Evolutionary conservation across 2,888 invertebrate genomes (phyloP), one percentile per base, ranked within the genome.

Genomic region (Aporophyla lueneburgensis): DNA sequence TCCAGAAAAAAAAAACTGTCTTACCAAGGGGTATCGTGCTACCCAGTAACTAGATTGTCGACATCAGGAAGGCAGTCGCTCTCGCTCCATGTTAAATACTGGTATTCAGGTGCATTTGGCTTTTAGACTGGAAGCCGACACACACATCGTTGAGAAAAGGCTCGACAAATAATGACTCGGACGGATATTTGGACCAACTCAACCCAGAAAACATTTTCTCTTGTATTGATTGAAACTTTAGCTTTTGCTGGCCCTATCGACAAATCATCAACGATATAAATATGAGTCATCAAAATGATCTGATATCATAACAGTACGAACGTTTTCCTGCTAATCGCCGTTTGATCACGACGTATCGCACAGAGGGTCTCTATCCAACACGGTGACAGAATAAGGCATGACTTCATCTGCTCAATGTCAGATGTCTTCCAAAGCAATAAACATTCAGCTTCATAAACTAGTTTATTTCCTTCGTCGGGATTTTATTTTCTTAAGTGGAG

Each of bases 401-500:
- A 87, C 83, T 86, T 87, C 88, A 87, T 88, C 76, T 71, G 51
- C 56, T 84, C 88, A 87, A 88, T 86, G 88, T 82, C 88, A 79
- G 62, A 68, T 83, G 73, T 80, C 73, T 75, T 78, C 82, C 54
- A 46, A 78, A 80, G 80, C 61, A 82, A 86, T 86, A 77, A 79
- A 86, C 67, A 82, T 88, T 63, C 68, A 71, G 75, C 68, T 77
- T 79, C 76, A 83, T 80, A 76, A 67, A 69, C 70, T 70, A 56
- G 65, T 61, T 74, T 70, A 74, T 84, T 77, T 74, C 75, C 63
- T 80, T 70, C 51, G 53, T 46, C 69, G 77, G 54, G 67, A 76
- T 82, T 80, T 27, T 76, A 67, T 67, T 66, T 61, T 76, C 27
- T 62, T 46, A 14, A 53, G 33, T 67, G 51, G 62, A 76, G 61